These are phyloP conservation scores for Euproctis similis DNA, from an alignment of 2,888 invertebrate species.

Conservation along the genomic window DNA sequence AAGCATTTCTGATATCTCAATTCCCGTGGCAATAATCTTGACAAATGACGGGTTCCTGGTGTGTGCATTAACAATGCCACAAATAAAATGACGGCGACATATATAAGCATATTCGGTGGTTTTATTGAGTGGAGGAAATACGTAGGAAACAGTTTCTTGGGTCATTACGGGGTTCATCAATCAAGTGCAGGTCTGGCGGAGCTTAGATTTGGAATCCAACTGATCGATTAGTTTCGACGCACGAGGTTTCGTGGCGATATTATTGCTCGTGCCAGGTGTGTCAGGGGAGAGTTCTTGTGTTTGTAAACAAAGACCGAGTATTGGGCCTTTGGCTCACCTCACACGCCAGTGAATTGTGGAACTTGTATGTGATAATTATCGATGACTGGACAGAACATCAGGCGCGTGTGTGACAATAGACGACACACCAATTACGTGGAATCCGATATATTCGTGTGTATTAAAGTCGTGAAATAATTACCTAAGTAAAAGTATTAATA, in stretches of 20 bases:
- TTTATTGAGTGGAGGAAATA: conserved; percentile 74
- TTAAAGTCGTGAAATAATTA: too few species aligned
- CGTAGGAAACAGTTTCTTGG: conserved; percentile 72
- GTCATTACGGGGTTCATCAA: conserved; percentile 70
- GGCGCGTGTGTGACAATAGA: too few species aligned
- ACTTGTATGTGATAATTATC: too few species aligned
- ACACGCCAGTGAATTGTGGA: too few species aligned
- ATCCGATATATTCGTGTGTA: too few species aligned
- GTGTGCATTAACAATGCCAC: conserved; percentile 67
- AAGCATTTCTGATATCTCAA: conserved; percentile 66
- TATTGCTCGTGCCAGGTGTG: too few species aligned
- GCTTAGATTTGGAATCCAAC: conserved; percentile 38
- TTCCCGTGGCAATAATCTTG: conserved; percentile 69
- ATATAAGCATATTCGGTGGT: conserved; percentile 73
- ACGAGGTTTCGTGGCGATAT: conserved; percentile 18
- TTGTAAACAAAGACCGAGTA: too few species aligned
- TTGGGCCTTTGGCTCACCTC: conserved; percentile 3
- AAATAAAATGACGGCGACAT: conserved; percentile 66
- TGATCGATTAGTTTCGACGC: conserved; percentile 32
- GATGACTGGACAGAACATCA: too few species aligned
- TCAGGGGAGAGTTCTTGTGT: too few species aligned
- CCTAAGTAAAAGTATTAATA: too few species aligned
- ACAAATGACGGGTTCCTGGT: conserved; percentile 70
- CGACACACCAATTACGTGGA: too few species aligned
- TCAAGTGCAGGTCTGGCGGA: conserved; percentile 51